A percentile compares a stretch with the other conserved stretches of the same genome.
Conservation (phyloP, 2,888 invertebrate species). For the Caenorhabditis drosophilae region DNA sequence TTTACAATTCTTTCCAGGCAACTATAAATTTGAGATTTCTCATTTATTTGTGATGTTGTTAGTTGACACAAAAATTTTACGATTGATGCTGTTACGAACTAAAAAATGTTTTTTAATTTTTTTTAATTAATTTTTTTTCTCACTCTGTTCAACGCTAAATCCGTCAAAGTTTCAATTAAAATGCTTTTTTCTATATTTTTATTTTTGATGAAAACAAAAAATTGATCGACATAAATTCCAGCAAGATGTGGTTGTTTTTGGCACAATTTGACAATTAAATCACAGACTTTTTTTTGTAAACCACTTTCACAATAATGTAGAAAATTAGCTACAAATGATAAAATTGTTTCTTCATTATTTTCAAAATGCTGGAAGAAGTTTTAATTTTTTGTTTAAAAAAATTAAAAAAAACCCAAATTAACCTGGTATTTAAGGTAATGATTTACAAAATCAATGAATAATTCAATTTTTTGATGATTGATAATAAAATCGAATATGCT, state of each 20-base stretch:
- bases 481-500: background rate
- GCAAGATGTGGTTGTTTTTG: background rate
- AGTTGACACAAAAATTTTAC: constrained; percentile 6
- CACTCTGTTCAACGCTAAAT: constrained; percentile 10
- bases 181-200: too few species aligned
- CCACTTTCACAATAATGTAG: background rate
- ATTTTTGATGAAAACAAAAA: too few species aligned
- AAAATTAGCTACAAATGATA: background rate
- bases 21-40: background rate
- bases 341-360: background rate
- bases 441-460: background rate
- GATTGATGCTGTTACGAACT: constrained; percentile 5
- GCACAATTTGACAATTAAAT: background rate
- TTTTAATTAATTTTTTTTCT: background rate
- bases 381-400: background rate
- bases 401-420: background rate
- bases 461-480: background rate
- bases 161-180: constrained; percentile 6
- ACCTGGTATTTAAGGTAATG: background rate
- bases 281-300: background rate
- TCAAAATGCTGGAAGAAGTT: background rate
- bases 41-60: background rate
- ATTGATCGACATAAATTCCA: background rate
- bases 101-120: background rate
- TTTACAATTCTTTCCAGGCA: background rate